phyloP scores from a whole-genome alignment of 2,113 vertebrate genomes.

The Erpornis zantholeuca region DNA sequence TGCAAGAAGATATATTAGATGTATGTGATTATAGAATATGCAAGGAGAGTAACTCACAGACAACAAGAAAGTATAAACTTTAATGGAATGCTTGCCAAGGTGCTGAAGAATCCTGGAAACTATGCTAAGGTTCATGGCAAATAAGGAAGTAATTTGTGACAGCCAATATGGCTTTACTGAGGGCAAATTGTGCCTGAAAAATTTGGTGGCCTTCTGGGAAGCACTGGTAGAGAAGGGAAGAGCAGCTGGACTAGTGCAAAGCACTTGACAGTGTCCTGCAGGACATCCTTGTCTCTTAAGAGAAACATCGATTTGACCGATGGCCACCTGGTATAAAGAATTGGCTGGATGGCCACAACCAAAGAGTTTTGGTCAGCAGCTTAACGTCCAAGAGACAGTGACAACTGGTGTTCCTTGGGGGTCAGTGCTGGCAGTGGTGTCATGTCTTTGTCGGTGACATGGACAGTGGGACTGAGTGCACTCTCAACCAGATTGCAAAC shows the following conservation, averaged over 20 bases:
- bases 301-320: rapidly evolving
- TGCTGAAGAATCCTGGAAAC: background rate
- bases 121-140: background rate
- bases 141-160: background rate
- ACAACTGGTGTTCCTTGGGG: rapidly evolving
- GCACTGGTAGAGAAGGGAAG: background rate
- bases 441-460: rapidly evolving
- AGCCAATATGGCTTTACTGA: background rate
- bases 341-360: background rate
- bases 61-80: background rate
- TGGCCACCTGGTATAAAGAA: background rate
- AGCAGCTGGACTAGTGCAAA: background rate
- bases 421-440: background rate
- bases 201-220: background rate
- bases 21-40: background rate
- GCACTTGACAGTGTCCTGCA: background rate
- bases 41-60: background rate
- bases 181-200: background rate
- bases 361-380: background rate
- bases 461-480: background rate
- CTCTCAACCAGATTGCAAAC: background rate
- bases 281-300: background rate
- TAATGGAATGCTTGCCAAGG: background rate
- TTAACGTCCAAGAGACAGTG: background rate
- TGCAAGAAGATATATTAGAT: background rate